These are phyloP conservation scores for Pristis pectinata DNA, from an alignment of 2,797 vertebrate species.

Conservation along the genomic window DNA sequence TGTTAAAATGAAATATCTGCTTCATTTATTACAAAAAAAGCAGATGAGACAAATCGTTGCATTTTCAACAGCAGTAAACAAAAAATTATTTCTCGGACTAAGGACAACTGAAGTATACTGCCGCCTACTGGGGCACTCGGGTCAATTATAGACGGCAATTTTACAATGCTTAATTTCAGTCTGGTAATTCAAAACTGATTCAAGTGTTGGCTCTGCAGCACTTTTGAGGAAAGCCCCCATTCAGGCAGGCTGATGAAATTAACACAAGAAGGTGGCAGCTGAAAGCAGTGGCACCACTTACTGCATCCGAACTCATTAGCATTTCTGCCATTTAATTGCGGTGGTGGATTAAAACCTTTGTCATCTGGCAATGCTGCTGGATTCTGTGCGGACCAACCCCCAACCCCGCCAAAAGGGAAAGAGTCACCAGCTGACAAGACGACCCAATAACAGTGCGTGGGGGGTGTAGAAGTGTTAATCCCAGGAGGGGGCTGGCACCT, in stretches of 20 bases:
- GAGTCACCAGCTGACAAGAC: background rate
- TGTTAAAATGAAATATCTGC: background rate
- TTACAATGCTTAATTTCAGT: background rate
- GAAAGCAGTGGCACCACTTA: conserved; percentile 28
- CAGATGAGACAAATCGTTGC: background rate
- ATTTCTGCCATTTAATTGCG: conserved; percentile 21
- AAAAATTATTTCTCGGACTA: background rate
- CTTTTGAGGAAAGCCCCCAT: background rate
- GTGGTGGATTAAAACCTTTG: conserved; percentile 14
- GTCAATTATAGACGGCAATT: background rate
- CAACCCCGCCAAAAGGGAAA: background rate
- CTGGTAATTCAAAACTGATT: background rate
- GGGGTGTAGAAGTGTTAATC: background rate
- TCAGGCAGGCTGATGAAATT: conserved; percentile 1
- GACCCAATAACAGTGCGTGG: background rate
- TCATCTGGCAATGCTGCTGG: background rate
- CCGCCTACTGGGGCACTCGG: background rate
- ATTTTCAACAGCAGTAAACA: background rate
- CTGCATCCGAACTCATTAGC: conserved; percentile 5
- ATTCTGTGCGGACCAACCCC: background rate
- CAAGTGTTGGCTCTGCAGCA: background rate
- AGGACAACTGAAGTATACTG: conserved; percentile 10
- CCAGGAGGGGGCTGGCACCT: background rate
- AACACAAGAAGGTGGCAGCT: conserved; percentile 36
- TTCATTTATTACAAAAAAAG: background rate